Percentiles rank a stretch among this genome's conserved stretches.
Conservation (phyloP, 2,113 vertebrate genomes). For the Platycercus adscitus region DNA sequence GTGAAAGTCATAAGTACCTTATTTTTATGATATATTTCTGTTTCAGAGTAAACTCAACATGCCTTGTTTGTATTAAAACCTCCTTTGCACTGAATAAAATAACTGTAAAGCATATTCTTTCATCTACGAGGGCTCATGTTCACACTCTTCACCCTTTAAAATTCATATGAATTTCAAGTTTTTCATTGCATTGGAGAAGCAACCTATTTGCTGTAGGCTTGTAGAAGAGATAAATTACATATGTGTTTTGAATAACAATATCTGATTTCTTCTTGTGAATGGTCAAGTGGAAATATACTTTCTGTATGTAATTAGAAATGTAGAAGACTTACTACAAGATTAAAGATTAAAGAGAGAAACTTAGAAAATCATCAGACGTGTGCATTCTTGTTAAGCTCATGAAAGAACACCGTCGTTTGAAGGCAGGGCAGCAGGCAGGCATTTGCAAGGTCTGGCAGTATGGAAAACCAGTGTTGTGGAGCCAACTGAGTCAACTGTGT, state of each 20-base stretch:
- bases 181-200: not conserved
- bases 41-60: not conserved
- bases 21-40: not conserved
- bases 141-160: not conserved
- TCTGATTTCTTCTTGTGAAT: conserved; percentile 2
- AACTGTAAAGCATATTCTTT: not conserved
- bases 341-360: not conserved
- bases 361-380: not conserved
- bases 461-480: not conserved
- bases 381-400: not conserved
- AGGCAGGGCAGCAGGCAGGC: not conserved
- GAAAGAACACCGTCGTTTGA: not conserved
- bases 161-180: conserved; percentile 30
- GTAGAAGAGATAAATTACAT: conserved; percentile 7
- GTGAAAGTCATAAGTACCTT: not conserved
- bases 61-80: not conserved
- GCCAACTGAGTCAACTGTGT: not conserved
- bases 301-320: not conserved
- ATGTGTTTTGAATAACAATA: conserved; percentile 55
- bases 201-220: conserved; percentile 50
- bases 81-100: not conserved
- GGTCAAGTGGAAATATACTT: conserved; percentile 12
- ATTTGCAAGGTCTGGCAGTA: not conserved
- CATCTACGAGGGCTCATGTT: conserved; percentile 4
- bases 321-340: not conserved